Evolutionary conservation across 2,888 invertebrate species (phyloP).

Genomic region (Glyphotaelius pellucidus): DNA sequence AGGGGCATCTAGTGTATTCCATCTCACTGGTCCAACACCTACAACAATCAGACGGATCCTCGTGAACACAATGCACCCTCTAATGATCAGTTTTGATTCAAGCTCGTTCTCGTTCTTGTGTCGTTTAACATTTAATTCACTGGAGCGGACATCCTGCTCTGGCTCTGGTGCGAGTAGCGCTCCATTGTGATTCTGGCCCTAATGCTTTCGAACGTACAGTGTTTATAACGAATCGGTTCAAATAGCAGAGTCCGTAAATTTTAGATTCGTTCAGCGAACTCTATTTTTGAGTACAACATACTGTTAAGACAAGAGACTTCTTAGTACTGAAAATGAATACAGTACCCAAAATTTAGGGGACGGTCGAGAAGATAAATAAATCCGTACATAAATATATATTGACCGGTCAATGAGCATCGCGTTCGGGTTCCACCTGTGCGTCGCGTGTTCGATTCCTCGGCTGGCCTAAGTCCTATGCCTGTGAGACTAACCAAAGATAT

Average conservation of each 20-base stretch:
- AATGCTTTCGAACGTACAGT: not conserved
- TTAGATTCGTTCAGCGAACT: not conserved
- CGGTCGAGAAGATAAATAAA: not conserved
- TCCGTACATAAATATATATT: no score
- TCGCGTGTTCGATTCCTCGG: no score
- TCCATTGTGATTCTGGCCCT: constrained; percentile 18
- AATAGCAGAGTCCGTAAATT: not conserved
- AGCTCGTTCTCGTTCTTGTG: constrained; percentile 10
- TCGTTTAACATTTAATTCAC: constrained; percentile 40
- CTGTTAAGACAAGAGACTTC: not conserved
- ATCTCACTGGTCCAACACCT: not conserved
- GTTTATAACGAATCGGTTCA: not conserved
- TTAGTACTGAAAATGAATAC: not conserved
- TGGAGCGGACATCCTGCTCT: constrained; percentile 40
- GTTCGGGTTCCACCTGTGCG: no score
- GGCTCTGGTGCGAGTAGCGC: not conserved
- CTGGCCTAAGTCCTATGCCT: no score
- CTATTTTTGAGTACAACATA: not conserved
- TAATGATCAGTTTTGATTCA: constrained; percentile 44
- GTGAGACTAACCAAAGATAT: no score
- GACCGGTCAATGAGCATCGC: no score
- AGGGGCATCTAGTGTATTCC: not conserved
- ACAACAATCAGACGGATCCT: not conserved
- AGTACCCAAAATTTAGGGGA: not conserved
- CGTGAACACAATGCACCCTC: constrained; percentile 18